Base-by-base conservation (phyloP, 2,888 invertebrate genomes). In the Synergus laeviventris region DNA sequence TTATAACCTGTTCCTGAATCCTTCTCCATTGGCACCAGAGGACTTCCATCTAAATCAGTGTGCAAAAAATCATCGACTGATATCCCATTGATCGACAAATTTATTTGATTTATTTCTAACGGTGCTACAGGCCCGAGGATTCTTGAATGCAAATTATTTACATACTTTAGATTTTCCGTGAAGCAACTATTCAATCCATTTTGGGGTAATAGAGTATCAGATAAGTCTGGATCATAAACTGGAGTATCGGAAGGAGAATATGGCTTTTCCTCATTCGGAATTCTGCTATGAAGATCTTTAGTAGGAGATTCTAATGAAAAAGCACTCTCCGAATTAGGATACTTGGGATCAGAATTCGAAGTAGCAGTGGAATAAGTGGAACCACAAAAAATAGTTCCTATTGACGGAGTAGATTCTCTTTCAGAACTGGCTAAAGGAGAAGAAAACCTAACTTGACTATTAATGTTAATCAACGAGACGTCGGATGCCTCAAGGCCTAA, bases 171-270 rank as follows among this genome's bases (percentile, higher is more conserved):
- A 18, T 24, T 24, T 21, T 45, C 66, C 0, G 42, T 39, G 16
- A 45, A 24, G 16, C 21, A 49, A n/a, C 45, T 59, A 12, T 59
- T 59, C 5, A 14, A 11, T 24, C 11, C n/a, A 45, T 31, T 70
- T 70, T 16, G 66, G 24, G 42, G 8, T 31, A 70, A 70, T 49
- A 70, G 12, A 70, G 70, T 31, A 5, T 78, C 79, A 31, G 85
- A 78, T 45, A 85, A 49, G 36, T 87, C 86, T 12, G 84, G 84
- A 78, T 88, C 87, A 39, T 85, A 86, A 4, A 86, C 73, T 3
- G 87, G 86, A 21, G 82, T 82, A 64, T 89, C 88, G 0, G 87
- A 86, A 1, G 88, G 88, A 12, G 89, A 89, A 70, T 88, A 88
- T 16, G 89, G 88, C 38, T 79, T 83, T 39, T 87, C 86, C 36